These are phyloP conservation scores for Seira ritae DNA, from an alignment of 2,888 invertebrate species.

Conservation along the genomic window DNA sequence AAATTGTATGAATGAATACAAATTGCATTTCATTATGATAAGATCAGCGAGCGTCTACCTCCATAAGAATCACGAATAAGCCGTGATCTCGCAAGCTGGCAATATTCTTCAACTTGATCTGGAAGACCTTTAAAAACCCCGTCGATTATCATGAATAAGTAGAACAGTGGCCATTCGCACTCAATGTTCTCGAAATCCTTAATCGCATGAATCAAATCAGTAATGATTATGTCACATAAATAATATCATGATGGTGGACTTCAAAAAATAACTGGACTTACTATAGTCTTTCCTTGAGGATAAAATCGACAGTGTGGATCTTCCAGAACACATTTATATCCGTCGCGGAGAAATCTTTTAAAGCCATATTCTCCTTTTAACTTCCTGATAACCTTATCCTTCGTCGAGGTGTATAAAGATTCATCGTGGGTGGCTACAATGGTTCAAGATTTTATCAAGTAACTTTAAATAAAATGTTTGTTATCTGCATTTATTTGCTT, in stretches of 20 bases:
- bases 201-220: too few relatives aligned
- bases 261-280: conserved; percentile 73
- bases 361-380: conserved; percentile 94
- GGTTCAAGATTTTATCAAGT: neutral
- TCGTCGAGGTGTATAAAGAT: conserved; percentile 88
- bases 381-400: conserved; percentile 87
- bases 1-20: neutral
- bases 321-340: conserved; percentile 92
- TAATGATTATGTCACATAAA: too few relatives aligned
- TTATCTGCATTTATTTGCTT: conserved; percentile 9
- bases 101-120: conserved; percentile 95
- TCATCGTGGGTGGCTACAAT: conserved; percentile 88
- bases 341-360: conserved; percentile 95
- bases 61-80: conserved; percentile 89
- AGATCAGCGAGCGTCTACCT: conserved; percentile 80
- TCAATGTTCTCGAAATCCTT: conserved; percentile 96
- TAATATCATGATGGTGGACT: too few relatives aligned
- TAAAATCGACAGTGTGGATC: conserved; percentile 88
- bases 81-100: conserved; percentile 87
- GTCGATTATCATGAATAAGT: conserved; percentile 96
- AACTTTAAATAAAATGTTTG: neutral
- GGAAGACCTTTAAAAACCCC: conserved; percentile 91
- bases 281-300: conserved; percentile 92
- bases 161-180: conserved; percentile 98
- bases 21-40: neutral